Base-by-base conservation (phyloP, 2,797 vertebrate species). In the Decapterus maruadsi region DNA sequence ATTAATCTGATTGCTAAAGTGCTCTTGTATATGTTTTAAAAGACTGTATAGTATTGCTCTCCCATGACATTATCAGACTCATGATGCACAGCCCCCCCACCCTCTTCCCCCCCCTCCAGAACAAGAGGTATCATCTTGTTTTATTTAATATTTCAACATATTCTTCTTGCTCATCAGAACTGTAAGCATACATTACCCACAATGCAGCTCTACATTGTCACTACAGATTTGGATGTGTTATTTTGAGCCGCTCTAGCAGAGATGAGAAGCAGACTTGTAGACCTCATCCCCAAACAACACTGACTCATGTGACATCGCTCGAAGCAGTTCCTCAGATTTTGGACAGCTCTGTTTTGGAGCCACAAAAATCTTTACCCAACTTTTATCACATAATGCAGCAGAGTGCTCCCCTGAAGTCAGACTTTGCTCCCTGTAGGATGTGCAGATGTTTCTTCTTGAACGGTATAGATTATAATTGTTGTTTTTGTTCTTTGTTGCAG, bases 401-500 rank as follows among this genome's bases (percentile, higher is more conserved):
- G 34, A 26, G 34, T 4, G 1, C 8, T 34, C 40, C 40, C n/a
- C 20, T 63, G 42, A 46, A 42, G 55, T 40, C 14, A 59, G 14
- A 60, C 14, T 36, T 17, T 40, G n/a, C 10, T 8, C 4, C 20
- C 20, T 22, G 22, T 60, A 43, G 16, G 26, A 46, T 48, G 4
- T 62, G 19, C 20, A 59, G 20, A 29, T 70, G 12, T 57, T 38
- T 4, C 80, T 12, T 26, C 0, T 9, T 53, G 2, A 57, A 29
- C 46, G n/a, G 0, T 38, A 6, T 82, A 22, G 66, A 16, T 58
- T 6, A 2, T 74, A 26, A 70, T 70, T 19, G 17, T 48, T 48
- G 17, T 48, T 48, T 2, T 51, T 85, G 4, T 73, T 86, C 6
- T 77, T 77, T 71, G 29, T 87, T 90, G 43, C 87, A 92, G 88